phyloP scores from a whole-genome alignment of 1,140 invertebrate species.

The Drosophila busckii region DNA sequence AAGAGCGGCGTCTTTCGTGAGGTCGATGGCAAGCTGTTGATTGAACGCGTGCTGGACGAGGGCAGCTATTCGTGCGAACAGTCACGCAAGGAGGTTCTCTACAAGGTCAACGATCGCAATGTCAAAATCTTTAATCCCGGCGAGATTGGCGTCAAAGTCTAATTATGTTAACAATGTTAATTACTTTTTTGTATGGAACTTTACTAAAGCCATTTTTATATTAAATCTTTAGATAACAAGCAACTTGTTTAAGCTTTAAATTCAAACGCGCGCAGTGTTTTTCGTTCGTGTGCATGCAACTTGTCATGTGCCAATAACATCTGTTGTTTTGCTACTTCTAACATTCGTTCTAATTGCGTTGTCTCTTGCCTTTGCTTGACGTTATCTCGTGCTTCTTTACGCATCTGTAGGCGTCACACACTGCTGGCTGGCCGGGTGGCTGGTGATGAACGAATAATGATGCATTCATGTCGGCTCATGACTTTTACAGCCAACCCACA shows the following conservation, averaged over 20 bases:
- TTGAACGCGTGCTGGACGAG: conserved; percentile 79
- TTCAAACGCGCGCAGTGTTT: background rate
- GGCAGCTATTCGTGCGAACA: conserved; percentile 69
- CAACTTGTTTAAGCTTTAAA: background rate
- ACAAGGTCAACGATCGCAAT: conserved; percentile 85
- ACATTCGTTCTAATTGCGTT: conserved; percentile 18
- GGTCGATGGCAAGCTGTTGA: conserved; percentile 83
- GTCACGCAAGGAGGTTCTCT: conserved; percentile 80
- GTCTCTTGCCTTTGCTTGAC: conserved; percentile 12
- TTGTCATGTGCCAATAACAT: conserved; percentile 35
- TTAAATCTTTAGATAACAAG: conserved; percentile 28
- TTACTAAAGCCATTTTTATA: conserved; percentile 69
- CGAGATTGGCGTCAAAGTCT: conserved; percentile 71
- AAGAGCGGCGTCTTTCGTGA: conserved; percentile 84
- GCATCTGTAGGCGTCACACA: conserved; percentile 60
- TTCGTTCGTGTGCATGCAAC: background rate
- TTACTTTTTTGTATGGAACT: conserved; percentile 37
- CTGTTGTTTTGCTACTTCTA: conserved; percentile 27
- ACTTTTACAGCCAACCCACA: conserved; percentile 30
- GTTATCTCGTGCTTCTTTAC: conserved; percentile 8
- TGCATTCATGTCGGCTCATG: conserved; percentile 73
- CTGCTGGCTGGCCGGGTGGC: conserved; percentile 1
- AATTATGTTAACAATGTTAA: background rate
- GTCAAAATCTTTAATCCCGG: conserved; percentile 85
- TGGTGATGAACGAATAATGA: conserved; percentile 46